Base-by-base conservation (phyloP, 2,797 vertebrate genomes). In the Okamejei kenojei region DNA sequence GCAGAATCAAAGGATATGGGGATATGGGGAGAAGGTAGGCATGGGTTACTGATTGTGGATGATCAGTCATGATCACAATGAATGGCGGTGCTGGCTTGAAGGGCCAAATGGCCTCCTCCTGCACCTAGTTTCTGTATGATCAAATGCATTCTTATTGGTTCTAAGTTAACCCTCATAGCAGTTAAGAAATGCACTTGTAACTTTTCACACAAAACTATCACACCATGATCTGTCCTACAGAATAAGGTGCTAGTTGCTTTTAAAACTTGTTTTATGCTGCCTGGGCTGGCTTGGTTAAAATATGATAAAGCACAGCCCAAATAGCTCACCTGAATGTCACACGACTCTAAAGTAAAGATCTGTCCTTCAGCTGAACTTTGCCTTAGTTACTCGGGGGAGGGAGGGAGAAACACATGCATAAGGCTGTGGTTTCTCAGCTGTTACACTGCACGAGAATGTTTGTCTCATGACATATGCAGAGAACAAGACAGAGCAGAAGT, bases 301-400 rank as follows among this genome's bases (percentile, higher is more conserved):
- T 97, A 98, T 96, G 97, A 98, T 98, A 92, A 76, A 92, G 90
- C 98, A 98, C 98, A 98, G 98, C 97, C 97, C 96, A 84, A 94
- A 95, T 96, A 96, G 97, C 96, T 96, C 96, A 97, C 97, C 96
- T 96, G 96, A 95, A 96, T 97, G 96, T 96, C 97, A 97, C 97
- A 98, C 98, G 98, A 98, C 97, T 97, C 95, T 96, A 96, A 97
- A 97, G 97, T 97, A 96, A 95, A 94, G 95, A 95, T 95, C 96
- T 98, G 97, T 96, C 98, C 98, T 99, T 99, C 97, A 98, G 95
- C 95, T 98, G 98, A 99, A 99, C 98, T 98, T 98, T 98, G 97
- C 96, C 97, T 98, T 95, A 98, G 95, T 98, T 97, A 95, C 94
- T 94, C 94, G 94, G 94, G 94, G 94, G 94, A 94, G 0, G 94